A percentile compares a stretch with the other conserved stretches of the same genome.
Conservation (phyloP, 2,888 invertebrate genomes). For the Athrips mouffetella region DNA sequence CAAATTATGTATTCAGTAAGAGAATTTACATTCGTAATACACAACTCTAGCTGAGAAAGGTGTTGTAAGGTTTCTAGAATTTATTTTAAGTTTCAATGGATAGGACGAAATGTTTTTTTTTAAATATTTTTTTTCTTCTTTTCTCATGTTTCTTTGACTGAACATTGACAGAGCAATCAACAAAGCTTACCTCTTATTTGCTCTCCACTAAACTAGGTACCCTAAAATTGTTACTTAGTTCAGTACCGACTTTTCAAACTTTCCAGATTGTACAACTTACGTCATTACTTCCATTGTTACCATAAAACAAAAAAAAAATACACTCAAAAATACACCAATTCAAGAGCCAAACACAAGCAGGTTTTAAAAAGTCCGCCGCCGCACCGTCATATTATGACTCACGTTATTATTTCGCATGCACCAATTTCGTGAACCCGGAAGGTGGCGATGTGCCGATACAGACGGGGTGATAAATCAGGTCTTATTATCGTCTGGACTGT, state of each 20-base stretch:
- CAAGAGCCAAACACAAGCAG: slow-evolving; percentile 1
- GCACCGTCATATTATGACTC: slow-evolving; percentile 13
- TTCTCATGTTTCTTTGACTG: too few species aligned
- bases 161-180: too few species aligned
- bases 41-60: neutral
- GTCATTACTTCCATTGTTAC: too few species aligned
- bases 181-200: too few species aligned
- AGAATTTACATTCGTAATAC: slow-evolving; percentile 2
- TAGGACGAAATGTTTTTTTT: neutral
- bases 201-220: too few species aligned
- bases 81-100: neutral
- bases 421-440: slow-evolving; percentile 36
- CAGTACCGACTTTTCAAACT: too few species aligned
- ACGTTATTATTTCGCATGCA: slow-evolving; percentile 23
- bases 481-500: slow-evolving; percentile 34
- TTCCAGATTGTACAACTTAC: too few species aligned
- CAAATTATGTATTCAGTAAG: slow-evolving; percentile 1
- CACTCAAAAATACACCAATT: neutral
- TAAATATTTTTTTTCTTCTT: too few species aligned
- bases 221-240: too few species aligned
- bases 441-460: slow-evolving; percentile 20
- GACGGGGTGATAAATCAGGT: slow-evolving; percentile 39
- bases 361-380: slow-evolving; percentile 11
- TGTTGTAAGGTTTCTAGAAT: neutral
- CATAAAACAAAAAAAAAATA: too few species aligned